Base-by-base conservation (phyloP, 2,888 invertebrate genomes). In the Synergus umbraculus region DNA sequence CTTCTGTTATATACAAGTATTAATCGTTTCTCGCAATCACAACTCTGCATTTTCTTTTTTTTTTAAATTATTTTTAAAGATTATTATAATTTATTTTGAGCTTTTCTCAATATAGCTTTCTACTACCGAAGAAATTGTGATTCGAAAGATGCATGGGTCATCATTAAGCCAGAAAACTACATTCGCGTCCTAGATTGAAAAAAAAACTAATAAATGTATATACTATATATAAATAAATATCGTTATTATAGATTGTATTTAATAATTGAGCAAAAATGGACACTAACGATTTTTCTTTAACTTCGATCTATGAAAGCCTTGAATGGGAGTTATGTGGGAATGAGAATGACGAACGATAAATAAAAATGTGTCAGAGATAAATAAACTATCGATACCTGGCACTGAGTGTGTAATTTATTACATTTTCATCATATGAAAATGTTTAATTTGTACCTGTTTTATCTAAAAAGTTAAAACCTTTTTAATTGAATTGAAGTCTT, bases 231-330 rank as follows among this genome's bases (percentile, higher is more conserved):
- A 84, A 87, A 85, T 85, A 84, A 87, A 86, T 90, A 90, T 87
- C 87, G 88, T 89, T 90, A 89, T 87, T 85, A 88, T 88, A 90
- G 87, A 90, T 89, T 90, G 88, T 87, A 89, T 89, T 87, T 88
- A 88, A 88, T 86, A 85, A 83, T 58, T 41, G 44, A 76, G 22
- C 29, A 79, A 76, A 79, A 67, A 79, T 41, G 63, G 15, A 78
- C 49, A 58, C 54, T 69, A 58, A 37, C 8, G 54, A 67, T 46
- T 76, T 63, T 76, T 76, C n/a, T 77, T 77, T 77, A 63, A 65
- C 37, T 49, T 49, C 43, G 18, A 67, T 67, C 18, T 66, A 41
- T 77, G 64, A 79, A 37, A 78, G 78, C 78, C 81, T 79, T 60
- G 79, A 63, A 13, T 81, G 81, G 83, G 73, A 78, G 78, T 78